Percentiles rank a stretch among this genome's conserved stretches.
Conservation (phyloP, 2,113 vertebrate species). For the Zosterops borbonicus region DNA sequence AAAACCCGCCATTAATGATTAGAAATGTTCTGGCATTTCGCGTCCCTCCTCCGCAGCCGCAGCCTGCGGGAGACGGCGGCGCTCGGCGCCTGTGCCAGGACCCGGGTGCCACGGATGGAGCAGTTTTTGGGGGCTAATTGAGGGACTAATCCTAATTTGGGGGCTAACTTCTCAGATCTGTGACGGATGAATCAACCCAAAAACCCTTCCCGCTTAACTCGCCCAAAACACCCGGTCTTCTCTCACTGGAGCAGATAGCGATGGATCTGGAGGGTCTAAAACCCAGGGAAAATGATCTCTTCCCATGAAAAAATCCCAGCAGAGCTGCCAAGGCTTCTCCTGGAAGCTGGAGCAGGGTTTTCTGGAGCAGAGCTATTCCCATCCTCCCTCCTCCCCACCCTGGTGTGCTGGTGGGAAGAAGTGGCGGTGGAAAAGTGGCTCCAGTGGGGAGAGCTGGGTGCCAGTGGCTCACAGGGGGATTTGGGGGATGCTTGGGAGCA, state of each 20-base stretch:
- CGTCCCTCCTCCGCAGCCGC: conserved; percentile 35
- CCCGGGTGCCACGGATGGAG: background rate
- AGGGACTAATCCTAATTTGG: background rate
- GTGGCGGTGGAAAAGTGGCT: background rate
- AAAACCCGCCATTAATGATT: conserved; percentile 20
- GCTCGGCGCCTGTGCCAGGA: background rate
- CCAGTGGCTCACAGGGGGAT: background rate
- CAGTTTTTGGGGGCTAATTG: background rate
- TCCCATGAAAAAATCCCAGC: background rate
- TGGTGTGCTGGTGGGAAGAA: background rate
- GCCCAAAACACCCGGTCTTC: rapidly evolving
- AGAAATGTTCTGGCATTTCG: conserved; percentile 53
- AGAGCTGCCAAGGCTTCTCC: background rate
- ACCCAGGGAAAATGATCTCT: background rate
- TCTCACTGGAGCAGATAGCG: background rate
- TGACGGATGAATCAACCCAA: background rate
- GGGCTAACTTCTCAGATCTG: background rate
- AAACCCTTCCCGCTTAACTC: background rate
- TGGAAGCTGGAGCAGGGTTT: background rate
- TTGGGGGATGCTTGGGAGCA: background rate
- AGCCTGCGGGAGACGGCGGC: background rate
- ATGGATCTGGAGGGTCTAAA: background rate
- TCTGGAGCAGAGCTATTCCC: background rate
- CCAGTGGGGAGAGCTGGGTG: background rate
- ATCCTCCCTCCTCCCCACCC: background rate